Evolutionary conservation across 2,888 invertebrate species (phyloP).

Genomic region (Ennomos quercinarius): DNA sequence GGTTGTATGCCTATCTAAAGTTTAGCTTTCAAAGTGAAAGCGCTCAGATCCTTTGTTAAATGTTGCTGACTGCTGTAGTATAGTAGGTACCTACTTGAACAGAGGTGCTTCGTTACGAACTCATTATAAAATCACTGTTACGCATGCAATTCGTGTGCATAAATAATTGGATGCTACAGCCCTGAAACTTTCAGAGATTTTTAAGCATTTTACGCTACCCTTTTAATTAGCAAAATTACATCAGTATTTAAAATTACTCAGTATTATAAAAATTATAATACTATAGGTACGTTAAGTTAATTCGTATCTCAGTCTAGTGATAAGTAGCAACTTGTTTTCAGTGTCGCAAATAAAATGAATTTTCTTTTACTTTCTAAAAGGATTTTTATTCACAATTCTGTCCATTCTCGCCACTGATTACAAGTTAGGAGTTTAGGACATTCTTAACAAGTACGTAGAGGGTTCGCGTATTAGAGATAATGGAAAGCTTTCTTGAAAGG

Average conservation of each 20-base stretch:
- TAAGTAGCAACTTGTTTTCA: too few relatives aligned
- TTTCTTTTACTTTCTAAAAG: too few relatives aligned
- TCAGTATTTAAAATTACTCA: too few relatives aligned
- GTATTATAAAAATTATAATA: too few relatives aligned
- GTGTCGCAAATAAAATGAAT: too few relatives aligned
- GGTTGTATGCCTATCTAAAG: background rate
- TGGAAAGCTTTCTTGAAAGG: slow-evolving; percentile 10
- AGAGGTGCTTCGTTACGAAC: background rate
- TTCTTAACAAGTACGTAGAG: slow-evolving; percentile 7
- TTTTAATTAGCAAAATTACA: too few relatives aligned
- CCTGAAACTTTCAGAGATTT: background rate
- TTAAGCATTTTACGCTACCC: too few relatives aligned
- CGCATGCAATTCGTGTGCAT: background rate
- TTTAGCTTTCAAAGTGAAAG: background rate
- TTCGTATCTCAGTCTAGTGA: too few relatives aligned
- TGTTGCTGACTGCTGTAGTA: too few relatives aligned
- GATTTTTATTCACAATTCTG: background rate
- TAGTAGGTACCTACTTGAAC: background rate
- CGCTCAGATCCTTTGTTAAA: slow-evolving; percentile 4
- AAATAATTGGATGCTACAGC: background rate
- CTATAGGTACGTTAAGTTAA: too few relatives aligned
- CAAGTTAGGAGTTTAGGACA: background rate
- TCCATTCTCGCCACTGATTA: background rate
- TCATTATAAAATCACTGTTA: background rate
- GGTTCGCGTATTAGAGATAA: slow-evolving; percentile 6